Conservation (phyloP, 2,797 vertebrate species). For the Schizopygopsis malacanthus region DNA sequence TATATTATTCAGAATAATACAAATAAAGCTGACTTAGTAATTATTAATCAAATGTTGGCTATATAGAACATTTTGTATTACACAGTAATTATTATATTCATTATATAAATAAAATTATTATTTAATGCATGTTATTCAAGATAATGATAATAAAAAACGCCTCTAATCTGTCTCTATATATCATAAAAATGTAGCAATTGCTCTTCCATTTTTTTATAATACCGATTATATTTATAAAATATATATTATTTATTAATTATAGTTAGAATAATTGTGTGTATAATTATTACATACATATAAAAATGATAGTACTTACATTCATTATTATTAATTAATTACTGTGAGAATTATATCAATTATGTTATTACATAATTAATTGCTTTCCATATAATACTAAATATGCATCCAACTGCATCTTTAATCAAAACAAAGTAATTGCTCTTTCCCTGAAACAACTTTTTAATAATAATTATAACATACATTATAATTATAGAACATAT, state of each 20-base stretch:
- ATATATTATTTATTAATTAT: too few relatives aligned
- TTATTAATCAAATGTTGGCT: background rate
- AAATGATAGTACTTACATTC: too few relatives aligned
- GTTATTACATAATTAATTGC: background rate
- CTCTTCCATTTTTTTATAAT: background rate
- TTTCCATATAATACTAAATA: background rate
- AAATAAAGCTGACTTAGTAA: background rate
- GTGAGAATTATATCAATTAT: background rate
- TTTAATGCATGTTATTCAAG: background rate
- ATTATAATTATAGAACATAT: too few relatives aligned
- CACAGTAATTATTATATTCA: background rate
- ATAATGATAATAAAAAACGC: background rate
- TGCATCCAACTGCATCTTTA: too few relatives aligned
- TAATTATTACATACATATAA: too few relatives aligned
- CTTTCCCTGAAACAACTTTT: too few relatives aligned
- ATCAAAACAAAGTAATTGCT: too few relatives aligned
- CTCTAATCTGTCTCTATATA: background rate
- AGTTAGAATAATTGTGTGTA: too few relatives aligned
- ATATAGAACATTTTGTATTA: background rate
- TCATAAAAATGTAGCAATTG: background rate
- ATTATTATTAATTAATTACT: background rate
- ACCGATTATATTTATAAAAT: background rate
- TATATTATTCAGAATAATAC: background rate
- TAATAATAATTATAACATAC: too few relatives aligned
- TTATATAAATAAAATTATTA: background rate